Conservation (phyloP, 2,888 invertebrate species). For the Caenorhabditis sp. region DNA sequence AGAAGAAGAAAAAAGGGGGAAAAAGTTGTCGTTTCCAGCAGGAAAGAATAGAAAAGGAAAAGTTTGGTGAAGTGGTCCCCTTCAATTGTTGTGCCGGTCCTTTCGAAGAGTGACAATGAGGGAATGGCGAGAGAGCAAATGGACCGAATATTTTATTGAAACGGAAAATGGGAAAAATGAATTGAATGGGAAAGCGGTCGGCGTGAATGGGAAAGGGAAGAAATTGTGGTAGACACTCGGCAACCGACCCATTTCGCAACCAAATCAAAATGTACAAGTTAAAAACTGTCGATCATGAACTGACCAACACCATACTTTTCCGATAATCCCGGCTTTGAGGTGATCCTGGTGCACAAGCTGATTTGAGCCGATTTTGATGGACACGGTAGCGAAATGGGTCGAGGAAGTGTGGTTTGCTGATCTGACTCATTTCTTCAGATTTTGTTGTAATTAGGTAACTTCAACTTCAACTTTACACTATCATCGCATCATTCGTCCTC, state of each 20-base stretch:
- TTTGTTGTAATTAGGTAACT: no score
- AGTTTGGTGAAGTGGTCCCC: conserved; percentile 47
- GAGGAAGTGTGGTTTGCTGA: no score
- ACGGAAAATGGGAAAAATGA: conserved; percentile 8
- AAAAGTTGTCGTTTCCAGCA: conserved; percentile 18
- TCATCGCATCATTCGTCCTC: no score
- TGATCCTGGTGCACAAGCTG: no score
- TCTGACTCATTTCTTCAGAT: no score
- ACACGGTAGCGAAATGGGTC: no score
- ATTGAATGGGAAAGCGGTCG: conserved; percentile 13
- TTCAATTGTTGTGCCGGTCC: conserved; percentile 38
- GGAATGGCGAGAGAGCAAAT: conserved; percentile 31
- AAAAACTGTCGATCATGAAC: neutral
- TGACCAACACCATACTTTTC: no score
- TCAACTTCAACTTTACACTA: no score
- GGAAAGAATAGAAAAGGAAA: conserved; percentile 15
- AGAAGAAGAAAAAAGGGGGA: neutral
- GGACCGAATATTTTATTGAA: conserved; percentile 41
- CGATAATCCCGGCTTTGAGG: no score
- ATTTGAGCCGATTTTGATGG: no score
- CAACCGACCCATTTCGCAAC: neutral
- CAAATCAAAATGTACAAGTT: neutral
- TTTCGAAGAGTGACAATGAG: conserved; percentile 46
- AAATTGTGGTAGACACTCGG: neutral
- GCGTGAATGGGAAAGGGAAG: neutral